Percentiles rank a stretch among this genome's conserved stretches.
Evolutionary conservation across 2,113 vertebrate genomes (phyloP).

Genomic region (Aythya baeri): DNA sequence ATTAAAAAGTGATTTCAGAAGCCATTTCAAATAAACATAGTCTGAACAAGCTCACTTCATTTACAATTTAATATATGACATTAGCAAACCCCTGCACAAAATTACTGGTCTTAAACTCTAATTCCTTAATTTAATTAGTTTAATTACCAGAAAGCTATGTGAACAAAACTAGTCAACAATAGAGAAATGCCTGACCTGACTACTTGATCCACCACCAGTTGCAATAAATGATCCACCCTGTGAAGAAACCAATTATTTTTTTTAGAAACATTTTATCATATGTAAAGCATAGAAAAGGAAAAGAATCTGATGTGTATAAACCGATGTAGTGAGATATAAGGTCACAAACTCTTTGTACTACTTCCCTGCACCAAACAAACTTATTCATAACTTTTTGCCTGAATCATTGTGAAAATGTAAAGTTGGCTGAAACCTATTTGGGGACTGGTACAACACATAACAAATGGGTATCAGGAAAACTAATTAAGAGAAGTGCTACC

Average conservation of each 20-base stretch:
- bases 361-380: not conserved
- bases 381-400: not conserved
- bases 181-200: constrained; percentile 48
- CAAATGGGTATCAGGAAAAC: not conserved
- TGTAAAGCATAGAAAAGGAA: not conserved
- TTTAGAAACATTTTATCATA: not conserved
- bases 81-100: not conserved
- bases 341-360: not conserved
- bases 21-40: not conserved
- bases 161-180: not conserved
- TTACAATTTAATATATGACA: not conserved
- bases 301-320: not conserved
- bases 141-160: not conserved
- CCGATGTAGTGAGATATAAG: not conserved
- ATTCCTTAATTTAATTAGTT: not conserved
- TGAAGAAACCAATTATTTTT: constrained; percentile 1
- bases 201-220: not conserved
- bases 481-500: not conserved
- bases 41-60: not conserved
- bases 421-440: not conserved
- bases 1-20: not conserved
- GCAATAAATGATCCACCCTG: constrained; percentile 62
- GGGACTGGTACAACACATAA: not conserved
- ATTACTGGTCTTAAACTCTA: not conserved
- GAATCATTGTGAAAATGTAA: not conserved